These are phyloP conservation scores for Centrocercus urophasianus DNA, from an alignment of 2,113 vertebrate genomes.

Conservation along the genomic window DNA sequence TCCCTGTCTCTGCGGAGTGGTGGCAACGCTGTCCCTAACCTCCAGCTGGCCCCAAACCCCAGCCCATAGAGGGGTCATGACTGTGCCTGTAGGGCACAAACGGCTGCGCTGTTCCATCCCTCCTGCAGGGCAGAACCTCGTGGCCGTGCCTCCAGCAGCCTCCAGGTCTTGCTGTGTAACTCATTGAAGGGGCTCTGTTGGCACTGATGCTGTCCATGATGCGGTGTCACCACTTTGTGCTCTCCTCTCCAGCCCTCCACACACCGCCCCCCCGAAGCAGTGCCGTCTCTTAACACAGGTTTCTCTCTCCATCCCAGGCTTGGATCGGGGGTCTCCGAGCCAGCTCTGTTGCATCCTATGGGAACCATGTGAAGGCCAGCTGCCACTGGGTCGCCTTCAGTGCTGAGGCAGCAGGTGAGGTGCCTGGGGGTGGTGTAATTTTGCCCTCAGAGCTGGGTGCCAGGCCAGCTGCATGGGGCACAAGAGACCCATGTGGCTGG, in stretches of 20 bases:
- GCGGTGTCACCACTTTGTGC: accelerated
- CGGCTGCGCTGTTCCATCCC: accelerated
- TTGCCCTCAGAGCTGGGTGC: not conserved
- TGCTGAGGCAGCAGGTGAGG: conserved; percentile 83
- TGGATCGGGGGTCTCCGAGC: conserved; percentile 87
- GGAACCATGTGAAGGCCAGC: conserved; percentile 89
- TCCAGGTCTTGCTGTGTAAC: not conserved
- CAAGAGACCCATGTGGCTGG: accelerated
- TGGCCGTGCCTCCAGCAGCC: not conserved
- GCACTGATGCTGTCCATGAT: not conserved
- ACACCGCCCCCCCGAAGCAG: not conserved
- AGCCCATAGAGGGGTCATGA: accelerated
- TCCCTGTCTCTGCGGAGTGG: not conserved
- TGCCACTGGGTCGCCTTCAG: conserved; percentile 86
- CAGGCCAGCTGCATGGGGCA: not conserved
- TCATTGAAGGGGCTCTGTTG: accelerated
- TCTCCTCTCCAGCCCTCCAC: not conserved
- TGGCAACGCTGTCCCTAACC: not conserved
- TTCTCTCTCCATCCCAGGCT: conserved; percentile 74
- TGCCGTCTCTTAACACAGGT: not conserved
- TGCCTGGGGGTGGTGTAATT: not conserved
- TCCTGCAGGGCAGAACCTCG: not conserved
- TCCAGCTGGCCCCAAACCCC: not conserved
- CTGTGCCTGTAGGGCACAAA: accelerated
- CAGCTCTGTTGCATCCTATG: conserved; percentile 76